Conservation (phyloP, 2,888 invertebrate species). For the Philaethria dido region DNA sequence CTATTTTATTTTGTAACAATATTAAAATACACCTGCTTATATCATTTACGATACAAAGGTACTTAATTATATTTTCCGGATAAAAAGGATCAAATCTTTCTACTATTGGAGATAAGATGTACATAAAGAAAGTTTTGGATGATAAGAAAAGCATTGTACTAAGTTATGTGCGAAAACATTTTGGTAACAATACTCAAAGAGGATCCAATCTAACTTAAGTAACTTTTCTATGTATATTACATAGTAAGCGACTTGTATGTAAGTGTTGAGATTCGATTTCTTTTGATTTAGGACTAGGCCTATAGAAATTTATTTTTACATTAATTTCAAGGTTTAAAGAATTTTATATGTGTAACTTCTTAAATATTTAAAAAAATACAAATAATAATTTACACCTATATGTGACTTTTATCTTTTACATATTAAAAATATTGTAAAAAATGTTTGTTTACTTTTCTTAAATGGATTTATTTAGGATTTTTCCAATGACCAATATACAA, state of each 20-base stretch:
- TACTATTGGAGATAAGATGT: not conserved
- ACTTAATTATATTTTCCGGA: not conserved
- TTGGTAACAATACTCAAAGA: slow-evolving; percentile 19
- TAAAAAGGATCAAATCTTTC: not conserved
- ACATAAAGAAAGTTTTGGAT: not conserved
- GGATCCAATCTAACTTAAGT: slow-evolving; percentile 34
- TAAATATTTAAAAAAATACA: too few species aligned
- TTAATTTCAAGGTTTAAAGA: too few species aligned
- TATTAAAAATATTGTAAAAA: too few species aligned
- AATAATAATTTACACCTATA: too few species aligned
- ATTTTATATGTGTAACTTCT: too few species aligned
- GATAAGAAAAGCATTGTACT: slow-evolving; percentile 17
- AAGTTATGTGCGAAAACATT: slow-evolving; percentile 26
- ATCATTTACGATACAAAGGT: not conserved
- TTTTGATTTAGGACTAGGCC: too few species aligned
- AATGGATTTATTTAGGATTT: too few species aligned
- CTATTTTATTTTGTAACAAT: not conserved
- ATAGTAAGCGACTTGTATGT: not conserved
- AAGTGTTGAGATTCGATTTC: not conserved
- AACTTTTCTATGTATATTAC: slow-evolving; percentile 23
- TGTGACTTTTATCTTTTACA: too few species aligned
- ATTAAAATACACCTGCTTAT: not conserved
- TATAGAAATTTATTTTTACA: too few species aligned
- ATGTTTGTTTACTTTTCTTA: too few species aligned
- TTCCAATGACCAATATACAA: too few species aligned